Percentiles rank a stretch among this genome's conserved stretches.
phyloP scores from a whole-genome alignment of 2,113 vertebrate genomes.

The Pampusana beccarii region DNA sequence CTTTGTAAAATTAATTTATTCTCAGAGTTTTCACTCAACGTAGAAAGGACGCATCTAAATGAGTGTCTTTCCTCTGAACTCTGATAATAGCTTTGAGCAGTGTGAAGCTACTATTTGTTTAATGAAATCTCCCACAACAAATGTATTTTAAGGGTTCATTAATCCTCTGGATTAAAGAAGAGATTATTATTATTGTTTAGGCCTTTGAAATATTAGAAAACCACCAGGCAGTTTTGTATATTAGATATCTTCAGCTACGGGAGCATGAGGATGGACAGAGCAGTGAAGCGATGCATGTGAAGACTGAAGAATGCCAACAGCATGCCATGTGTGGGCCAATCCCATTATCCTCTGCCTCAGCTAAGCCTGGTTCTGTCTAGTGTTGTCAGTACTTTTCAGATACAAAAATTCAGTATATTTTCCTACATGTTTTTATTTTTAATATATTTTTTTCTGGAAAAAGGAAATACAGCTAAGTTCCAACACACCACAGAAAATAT shows the following conservation, averaged over 20 bases:
- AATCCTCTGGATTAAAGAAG: background rate
- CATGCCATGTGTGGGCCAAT: background rate
- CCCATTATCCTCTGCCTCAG: background rate
- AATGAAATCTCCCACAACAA: background rate
- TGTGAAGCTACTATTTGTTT: background rate
- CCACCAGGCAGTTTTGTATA: background rate
- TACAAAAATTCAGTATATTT: background rate
- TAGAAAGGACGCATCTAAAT: background rate
- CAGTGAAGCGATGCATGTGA: background rate
- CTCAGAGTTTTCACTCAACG: fast-evolving
- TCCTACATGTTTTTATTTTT: background rate
- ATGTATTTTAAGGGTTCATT: background rate
- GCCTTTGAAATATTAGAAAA: background rate
- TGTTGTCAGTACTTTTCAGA: background rate
- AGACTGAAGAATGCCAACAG: background rate
- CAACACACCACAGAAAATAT: background rate
- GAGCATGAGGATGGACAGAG: background rate
- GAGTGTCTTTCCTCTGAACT: background rate
- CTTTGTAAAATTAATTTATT: background rate
- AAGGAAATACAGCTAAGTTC: background rate
- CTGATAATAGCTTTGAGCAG: background rate
- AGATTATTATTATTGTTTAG: background rate
- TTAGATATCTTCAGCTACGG: background rate
- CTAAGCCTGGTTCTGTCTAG: background rate
- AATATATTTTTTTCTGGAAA: background rate